Evolutionary conservation across 2,113 vertebrate genomes (phyloP).

Genomic region (Petromus typicus): DNA sequence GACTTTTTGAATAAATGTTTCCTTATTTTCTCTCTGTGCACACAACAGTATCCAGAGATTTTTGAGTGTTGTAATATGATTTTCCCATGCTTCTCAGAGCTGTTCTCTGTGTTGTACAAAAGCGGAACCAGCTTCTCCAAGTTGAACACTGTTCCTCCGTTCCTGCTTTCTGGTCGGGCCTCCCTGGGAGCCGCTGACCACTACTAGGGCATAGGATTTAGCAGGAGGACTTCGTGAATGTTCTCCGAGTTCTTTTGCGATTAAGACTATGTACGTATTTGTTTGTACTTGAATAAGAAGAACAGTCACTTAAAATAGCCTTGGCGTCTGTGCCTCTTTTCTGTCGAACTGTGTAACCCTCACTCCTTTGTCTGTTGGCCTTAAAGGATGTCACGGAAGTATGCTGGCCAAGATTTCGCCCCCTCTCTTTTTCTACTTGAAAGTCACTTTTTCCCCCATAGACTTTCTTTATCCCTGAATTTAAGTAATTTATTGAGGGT

Average conservation of each 20-base stretch:
- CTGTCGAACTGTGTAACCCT: not conserved
- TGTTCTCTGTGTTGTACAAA: not conserved
- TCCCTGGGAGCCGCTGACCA: not conserved
- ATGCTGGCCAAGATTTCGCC: not conserved
- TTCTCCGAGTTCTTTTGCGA: not conserved
- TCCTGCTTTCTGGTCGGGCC: not conserved
- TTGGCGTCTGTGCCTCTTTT: not conserved
- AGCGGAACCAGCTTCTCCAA: not conserved
- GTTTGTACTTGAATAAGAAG: not conserved
- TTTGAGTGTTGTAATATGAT: not conserved
- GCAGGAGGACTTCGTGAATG: not conserved
- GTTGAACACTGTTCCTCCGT: not conserved
- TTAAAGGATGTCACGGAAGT: not conserved
- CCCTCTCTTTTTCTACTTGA: not conserved
- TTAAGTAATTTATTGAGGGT: constrained; percentile 30
- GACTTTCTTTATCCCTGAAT: not conserved
- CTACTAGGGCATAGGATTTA: not conserved
- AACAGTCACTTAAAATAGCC: not conserved
- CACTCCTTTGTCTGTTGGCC: not conserved
- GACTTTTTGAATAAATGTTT: not conserved
- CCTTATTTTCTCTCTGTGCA: not conserved
- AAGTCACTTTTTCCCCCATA: not conserved
- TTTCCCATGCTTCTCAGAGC: not conserved
- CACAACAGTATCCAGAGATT: not conserved
- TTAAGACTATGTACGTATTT: not conserved